These are phyloP conservation scores for Celastrina argiolus DNA, from an alignment of 2,888 invertebrate genomes.

Conservation along the genomic window DNA sequence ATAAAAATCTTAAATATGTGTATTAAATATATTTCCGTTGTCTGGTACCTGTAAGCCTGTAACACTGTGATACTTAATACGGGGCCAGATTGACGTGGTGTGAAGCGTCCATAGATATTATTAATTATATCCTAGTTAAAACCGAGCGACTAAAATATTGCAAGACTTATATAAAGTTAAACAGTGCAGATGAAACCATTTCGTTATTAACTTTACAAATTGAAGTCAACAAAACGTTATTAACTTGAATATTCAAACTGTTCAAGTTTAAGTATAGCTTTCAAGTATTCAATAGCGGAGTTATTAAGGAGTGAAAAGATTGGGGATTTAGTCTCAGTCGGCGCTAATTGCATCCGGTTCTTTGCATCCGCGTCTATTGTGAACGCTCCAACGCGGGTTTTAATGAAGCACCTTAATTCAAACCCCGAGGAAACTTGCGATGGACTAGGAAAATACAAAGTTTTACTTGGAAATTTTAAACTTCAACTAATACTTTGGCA, in stretches of 20 bases:
- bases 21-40: no score
- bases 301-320: conserved; percentile 30
- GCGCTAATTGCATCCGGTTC: conserved; percentile 60
- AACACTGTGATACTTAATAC: no score
- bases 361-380: conserved; percentile 49
- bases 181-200: background rate
- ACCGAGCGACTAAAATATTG: no score
- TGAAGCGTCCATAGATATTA: no score
- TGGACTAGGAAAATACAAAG: conserved; percentile 43
- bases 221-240: background rate
- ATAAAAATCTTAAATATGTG: no score
- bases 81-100: no score
- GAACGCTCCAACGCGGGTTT: conserved; percentile 51
- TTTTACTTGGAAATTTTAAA: conserved; percentile 30
- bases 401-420: conserved; percentile 69
- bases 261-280: conserved; percentile 13
- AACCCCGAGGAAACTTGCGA: conserved; percentile 45
- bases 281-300: conserved; percentile 21
- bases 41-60: no score
- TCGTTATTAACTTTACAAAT: background rate
- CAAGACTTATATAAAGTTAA: background rate
- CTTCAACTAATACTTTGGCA: conserved; percentile 50
- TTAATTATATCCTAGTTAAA: no score
- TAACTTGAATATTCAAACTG: background rate
- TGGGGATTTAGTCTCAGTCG: conserved; percentile 27